phyloP scores from a whole-genome alignment of 2,797 vertebrate genomes.

The Amniataba percoides region DNA sequence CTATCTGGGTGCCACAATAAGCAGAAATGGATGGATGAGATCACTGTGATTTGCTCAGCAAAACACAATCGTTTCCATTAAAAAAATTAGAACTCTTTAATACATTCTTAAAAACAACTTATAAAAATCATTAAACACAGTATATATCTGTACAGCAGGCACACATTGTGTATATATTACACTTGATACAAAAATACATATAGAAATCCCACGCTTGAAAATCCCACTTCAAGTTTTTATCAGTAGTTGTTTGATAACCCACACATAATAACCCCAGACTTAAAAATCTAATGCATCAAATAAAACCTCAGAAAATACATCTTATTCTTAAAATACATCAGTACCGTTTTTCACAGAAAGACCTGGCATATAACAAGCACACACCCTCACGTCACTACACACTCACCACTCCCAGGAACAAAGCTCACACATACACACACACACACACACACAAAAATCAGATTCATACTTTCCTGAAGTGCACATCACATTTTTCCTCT shows the following conservation, averaged over 20 bases:
- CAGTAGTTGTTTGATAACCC: slow-evolving; percentile 66
- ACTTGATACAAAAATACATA: slow-evolving; percentile 61
- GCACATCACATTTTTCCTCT: slow-evolving; percentile 34
- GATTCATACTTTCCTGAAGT: slow-evolving; percentile 25
- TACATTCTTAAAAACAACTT: slow-evolving; percentile 63
- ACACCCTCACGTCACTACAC: background rate
- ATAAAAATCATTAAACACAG: slow-evolving; percentile 68
- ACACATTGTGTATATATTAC: slow-evolving; percentile 73
- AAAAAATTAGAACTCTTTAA: slow-evolving; percentile 68
- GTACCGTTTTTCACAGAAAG: slow-evolving; percentile 44
- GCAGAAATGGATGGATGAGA: no score
- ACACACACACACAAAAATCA: slow-evolving; percentile 20
- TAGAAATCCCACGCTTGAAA: slow-evolving; percentile 66
- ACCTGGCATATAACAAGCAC: slow-evolving; percentile 33
- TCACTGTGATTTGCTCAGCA: slow-evolving; percentile 80
- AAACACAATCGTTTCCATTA: slow-evolving; percentile 54
- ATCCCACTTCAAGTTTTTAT: slow-evolving; percentile 74
- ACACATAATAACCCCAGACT: slow-evolving; percentile 37
- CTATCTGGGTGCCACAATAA: no score
- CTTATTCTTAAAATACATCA: slow-evolving; percentile 31
- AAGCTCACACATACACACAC: background rate
- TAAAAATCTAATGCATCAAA: slow-evolving; percentile 44
- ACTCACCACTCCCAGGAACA: no score
- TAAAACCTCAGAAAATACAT: slow-evolving; percentile 53
- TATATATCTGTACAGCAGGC: slow-evolving; percentile 69